These are phyloP conservation scores for Seira sanloemensis DNA, from an alignment of 2,888 invertebrate genomes.

Conservation along the genomic window DNA sequence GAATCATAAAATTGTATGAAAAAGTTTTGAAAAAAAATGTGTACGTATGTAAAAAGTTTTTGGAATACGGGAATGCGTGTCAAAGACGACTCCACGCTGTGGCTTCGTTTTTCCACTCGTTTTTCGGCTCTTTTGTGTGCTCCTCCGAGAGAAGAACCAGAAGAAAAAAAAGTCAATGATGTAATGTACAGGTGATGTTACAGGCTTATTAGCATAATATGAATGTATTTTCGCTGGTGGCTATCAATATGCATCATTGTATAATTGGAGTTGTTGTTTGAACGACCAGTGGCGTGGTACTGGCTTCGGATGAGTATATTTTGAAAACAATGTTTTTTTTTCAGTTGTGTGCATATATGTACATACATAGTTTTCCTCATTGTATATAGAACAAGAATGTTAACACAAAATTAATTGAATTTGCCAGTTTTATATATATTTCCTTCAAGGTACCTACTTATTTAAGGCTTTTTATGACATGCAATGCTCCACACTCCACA, in stretches of 20 bases:
- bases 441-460: neutral
- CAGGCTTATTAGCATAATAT: neutral
- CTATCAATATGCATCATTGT: slow-evolving; percentile 42
- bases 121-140: slow-evolving; percentile 28
- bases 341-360: neutral
- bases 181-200: too few relatives aligned
- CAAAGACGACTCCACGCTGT: slow-evolving; percentile 56
- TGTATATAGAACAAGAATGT: neutral
- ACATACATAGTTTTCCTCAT: neutral
- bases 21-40: too few relatives aligned
- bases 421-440: neutral
- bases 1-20: slow-evolving; percentile 2
- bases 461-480: neutral
- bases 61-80: slow-evolving; percentile 30
- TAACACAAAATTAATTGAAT: neutral
- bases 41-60: too few relatives aligned
- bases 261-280: slow-evolving; percentile 19
- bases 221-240: slow-evolving; percentile 37
- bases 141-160: too few relatives aligned
- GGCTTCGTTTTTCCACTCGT: slow-evolving; percentile 36
- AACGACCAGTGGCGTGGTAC: neutral
- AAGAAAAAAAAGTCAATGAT: too few relatives aligned
- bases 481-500: neutral
- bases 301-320: neutral
- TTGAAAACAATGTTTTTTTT: neutral